Percentiles rank a stretch among this genome's conserved stretches.
phyloP scores from a whole-genome alignment of 2,113 vertebrate genomes.

The Micromys minutus region DNA sequence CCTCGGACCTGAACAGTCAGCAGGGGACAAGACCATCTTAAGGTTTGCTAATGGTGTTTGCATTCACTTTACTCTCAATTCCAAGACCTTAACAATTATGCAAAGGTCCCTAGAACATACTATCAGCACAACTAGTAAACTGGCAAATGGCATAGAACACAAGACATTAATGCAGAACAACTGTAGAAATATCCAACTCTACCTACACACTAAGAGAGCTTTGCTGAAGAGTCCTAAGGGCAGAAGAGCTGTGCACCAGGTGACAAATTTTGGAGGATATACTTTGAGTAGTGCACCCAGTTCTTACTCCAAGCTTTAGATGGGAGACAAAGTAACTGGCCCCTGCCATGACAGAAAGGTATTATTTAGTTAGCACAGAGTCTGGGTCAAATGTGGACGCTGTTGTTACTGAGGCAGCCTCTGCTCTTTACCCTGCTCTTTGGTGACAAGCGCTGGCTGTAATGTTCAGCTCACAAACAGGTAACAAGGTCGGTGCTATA shows the following conservation, averaged over 20 bases:
- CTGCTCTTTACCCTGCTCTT: background rate
- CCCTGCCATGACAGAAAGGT: background rate
- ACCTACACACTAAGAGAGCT: background rate
- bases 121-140: rapidly evolving
- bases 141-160: background rate
- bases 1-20: background rate
- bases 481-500: background rate
- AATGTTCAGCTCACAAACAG: background rate
- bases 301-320: background rate
- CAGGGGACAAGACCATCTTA: background rate
- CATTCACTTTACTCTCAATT: background rate
- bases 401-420: background rate
- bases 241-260: background rate
- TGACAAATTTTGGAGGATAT: background rate
- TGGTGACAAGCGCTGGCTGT: background rate
- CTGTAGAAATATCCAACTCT: background rate
- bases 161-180: background rate
- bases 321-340: background rate
- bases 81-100: background rate
- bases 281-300: background rate
- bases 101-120: background rate
- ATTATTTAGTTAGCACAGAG: background rate
- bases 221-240: background rate
- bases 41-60: background rate
- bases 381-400: background rate